Evolutionary conservation across 1,140 invertebrate genomes (phyloP).

Genomic region (Macrostomum lignano): DNA sequence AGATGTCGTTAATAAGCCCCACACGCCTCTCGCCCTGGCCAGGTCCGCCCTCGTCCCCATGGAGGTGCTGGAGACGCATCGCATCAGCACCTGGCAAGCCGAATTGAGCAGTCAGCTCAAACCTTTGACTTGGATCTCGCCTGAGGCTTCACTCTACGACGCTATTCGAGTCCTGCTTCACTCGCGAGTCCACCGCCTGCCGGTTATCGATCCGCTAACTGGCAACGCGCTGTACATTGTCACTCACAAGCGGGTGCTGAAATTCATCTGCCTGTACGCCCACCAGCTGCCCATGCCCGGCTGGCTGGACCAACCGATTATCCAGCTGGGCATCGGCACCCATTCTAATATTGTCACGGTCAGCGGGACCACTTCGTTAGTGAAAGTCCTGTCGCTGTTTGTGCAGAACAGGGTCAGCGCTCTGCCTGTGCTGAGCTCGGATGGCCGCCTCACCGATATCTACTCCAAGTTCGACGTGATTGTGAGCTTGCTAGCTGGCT

Average conservation of each 20-base stretch:
- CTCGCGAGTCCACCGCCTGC: conserved; percentile 51
- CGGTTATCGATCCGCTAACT: conserved; percentile 69
- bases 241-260: conserved; percentile 86
- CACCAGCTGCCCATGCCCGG: conserved; percentile 6
- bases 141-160: conserved; percentile 41
- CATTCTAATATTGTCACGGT: background rate
- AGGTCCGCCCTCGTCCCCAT: too few relatives aligned
- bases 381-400: conserved; percentile 76
- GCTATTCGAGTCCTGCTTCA: conserved; percentile 40
- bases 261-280: conserved; percentile 65
- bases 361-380: conserved; percentile 53
- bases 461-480: conserved; percentile 99
- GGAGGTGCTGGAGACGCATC: conserved; percentile 76
- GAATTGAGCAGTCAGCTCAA: conserved; percentile 15
- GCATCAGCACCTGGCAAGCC: conserved; percentile 31
- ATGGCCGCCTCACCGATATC: conserved; percentile 65
- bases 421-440: conserved; percentile 53
- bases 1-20: too few relatives aligned
- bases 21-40: too few relatives aligned
- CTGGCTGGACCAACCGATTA: conserved; percentile 3
- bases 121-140: conserved; percentile 20
- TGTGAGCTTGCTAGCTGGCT: conserved; percentile 42
- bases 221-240: conserved; percentile 93
- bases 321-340: background rate
- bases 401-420: conserved; percentile 80